phyloP scores from a whole-genome alignment of 2,797 vertebrate genomes.

The Calcarius lapponicus region DNA sequence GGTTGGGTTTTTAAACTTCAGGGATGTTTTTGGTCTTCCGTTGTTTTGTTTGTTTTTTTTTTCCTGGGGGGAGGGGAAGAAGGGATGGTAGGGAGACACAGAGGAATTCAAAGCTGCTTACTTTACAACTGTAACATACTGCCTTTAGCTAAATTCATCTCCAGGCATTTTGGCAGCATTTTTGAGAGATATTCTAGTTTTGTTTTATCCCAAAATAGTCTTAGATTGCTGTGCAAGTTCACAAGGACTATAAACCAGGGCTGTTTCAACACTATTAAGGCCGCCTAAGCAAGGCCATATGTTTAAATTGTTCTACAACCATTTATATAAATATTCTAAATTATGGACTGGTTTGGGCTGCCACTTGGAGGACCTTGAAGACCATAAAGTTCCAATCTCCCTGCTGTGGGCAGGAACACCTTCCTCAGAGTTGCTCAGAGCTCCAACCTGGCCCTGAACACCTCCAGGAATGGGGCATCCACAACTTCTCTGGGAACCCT shows the following conservation, averaged over 20 bases:
- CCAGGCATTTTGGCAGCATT: background rate
- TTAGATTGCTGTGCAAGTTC: background rate
- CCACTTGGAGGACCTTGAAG: background rate
- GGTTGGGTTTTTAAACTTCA: background rate
- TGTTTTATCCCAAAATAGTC: background rate
- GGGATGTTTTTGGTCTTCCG: no score
- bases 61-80: accelerated
- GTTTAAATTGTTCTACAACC: background rate
- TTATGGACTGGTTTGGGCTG: background rate
- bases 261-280: background rate
- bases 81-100: background rate
- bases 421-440: background rate
- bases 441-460: background rate
- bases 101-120: background rate
- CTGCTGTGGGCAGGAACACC: background rate
- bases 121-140: background rate
- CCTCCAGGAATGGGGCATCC: background rate
- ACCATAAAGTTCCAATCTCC: background rate
- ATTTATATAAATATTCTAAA: background rate
- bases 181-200: background rate
- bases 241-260: background rate
- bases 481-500: background rate
- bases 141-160: background rate
- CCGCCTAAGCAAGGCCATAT: background rate
- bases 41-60: background rate